phyloP scores from a whole-genome alignment of 1,140 invertebrate genomes.

The Gyrodactylus salaris region DNA sequence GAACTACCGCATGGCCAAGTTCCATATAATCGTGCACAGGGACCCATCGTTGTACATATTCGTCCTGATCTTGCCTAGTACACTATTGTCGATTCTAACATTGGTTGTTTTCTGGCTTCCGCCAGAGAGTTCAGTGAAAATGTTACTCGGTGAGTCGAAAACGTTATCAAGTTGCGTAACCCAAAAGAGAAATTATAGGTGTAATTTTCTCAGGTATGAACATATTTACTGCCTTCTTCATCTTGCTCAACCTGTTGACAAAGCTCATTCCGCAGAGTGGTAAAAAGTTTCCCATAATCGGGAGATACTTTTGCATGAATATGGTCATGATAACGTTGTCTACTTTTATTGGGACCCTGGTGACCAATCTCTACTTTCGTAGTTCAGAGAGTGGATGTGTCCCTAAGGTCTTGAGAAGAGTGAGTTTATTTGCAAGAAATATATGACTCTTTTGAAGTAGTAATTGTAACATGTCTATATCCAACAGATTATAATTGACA shows the following conservation, averaged over 20 bases:
- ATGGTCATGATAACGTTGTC: slow-evolving; percentile 12
- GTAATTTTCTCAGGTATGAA: slow-evolving; percentile 9
- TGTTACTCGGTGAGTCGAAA: slow-evolving; percentile 9
- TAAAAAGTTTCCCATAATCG: background rate
- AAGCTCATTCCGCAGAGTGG: background rate
- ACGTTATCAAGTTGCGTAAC: too few species aligned
- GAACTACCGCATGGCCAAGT: background rate
- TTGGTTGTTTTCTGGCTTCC: slow-evolving; percentile 12
- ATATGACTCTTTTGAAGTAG: background rate
- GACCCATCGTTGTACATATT: slow-evolving; percentile 10
- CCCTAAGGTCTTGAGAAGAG: background rate
- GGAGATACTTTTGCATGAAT: slow-evolving; percentile 11
- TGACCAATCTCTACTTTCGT: slow-evolving; percentile 10
- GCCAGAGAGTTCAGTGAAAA: slow-evolving; percentile 10
- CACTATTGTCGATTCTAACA: slow-evolving; percentile 10
- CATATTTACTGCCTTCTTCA: slow-evolving; percentile 11
- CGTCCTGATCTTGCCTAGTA: slow-evolving; percentile 10
- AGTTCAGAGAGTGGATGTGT: background rate
- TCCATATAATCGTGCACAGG: slow-evolving; percentile 2
- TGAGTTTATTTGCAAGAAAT: background rate
- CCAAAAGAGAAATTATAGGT: too few species aligned
- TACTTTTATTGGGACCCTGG: slow-evolving; percentile 10
- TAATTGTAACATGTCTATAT: too few species aligned
- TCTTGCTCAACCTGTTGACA: slow-evolving; percentile 10
- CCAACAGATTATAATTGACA: slow-evolving; percentile 4